Evolutionary conservation across 2,888 invertebrate genomes (phyloP).

Genomic region (Morpho deidamia): DNA sequence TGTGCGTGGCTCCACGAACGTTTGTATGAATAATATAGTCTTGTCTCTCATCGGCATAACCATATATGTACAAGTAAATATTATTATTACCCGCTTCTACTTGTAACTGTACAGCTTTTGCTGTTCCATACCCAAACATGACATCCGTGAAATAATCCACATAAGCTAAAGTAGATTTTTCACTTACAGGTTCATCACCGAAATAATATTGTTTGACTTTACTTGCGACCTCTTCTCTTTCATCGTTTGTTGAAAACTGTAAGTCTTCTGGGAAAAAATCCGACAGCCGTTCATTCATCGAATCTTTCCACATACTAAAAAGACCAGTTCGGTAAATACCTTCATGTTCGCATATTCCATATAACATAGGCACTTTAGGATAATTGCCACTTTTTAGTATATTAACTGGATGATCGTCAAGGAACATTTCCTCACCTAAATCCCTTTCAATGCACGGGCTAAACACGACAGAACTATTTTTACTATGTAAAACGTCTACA

Average conservation of each 20-base stretch:
- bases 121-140: slow-evolving; percentile 33
- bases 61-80: slow-evolving; percentile 46
- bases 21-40: slow-evolving; percentile 32
- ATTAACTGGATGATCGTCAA: slow-evolving; percentile 37
- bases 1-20: slow-evolving; percentile 30
- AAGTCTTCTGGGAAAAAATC: slow-evolving; percentile 46
- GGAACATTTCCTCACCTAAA: slow-evolving; percentile 34
- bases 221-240: slow-evolving; percentile 36
- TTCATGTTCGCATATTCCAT: slow-evolving; percentile 43
- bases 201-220: slow-evolving; percentile 37
- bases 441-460: slow-evolving; percentile 38
- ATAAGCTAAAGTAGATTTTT: slow-evolving; percentile 34
- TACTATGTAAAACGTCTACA: slow-evolving; percentile 10
- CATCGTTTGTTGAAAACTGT: slow-evolving; percentile 33
- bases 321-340: slow-evolving; percentile 27
- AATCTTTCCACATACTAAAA: slow-evolving; percentile 35
- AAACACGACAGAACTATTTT: slow-evolving; percentile 29
- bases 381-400: slow-evolving; percentile 37
- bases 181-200: slow-evolving; percentile 32
- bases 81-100: slow-evolving; percentile 38
- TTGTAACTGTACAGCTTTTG: slow-evolving; percentile 35
- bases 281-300: slow-evolving; percentile 44
- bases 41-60: slow-evolving; percentile 34
- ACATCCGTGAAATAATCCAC: slow-evolving; percentile 53
- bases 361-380: slow-evolving; percentile 38